Conservation (phyloP, 1,140 invertebrate species). For the Muscidifurax raptorellus region DNA sequence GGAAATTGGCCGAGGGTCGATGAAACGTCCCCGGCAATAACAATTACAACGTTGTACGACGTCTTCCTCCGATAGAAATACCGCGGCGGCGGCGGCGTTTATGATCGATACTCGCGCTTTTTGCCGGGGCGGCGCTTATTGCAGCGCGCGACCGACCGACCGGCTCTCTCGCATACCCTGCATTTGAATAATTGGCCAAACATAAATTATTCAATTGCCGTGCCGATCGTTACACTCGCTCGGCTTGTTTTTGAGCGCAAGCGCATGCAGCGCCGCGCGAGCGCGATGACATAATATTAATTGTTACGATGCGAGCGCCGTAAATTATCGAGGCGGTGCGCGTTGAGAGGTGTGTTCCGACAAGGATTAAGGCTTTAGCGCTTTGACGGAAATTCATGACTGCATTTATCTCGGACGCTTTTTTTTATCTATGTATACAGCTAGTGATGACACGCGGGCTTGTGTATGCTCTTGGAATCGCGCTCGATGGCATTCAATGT, state of each 20-base stretch:
- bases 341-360: not conserved
- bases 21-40: conserved; percentile 28
- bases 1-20: conserved; percentile 21
- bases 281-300: conserved; percentile 15
- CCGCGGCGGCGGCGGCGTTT: not conserved
- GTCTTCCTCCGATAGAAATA: not conserved
- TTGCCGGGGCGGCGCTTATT: not conserved
- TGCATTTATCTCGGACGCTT: not conserved
- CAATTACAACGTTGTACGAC: conserved; percentile 16
- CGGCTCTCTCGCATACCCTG: not conserved
- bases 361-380: not conserved
- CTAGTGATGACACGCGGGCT: too few relatives aligned
- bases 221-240: conserved; percentile 6
- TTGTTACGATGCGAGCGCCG: conserved; percentile 28
- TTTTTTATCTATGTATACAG: not conserved
- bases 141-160: too few relatives aligned
- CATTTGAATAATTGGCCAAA: conserved; percentile 51
- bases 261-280: not conserved
- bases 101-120: conserved; percentile 36
- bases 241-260: conserved; percentile 3
- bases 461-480: too few relatives aligned
- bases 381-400: not conserved
- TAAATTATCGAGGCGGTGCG: conserved; percentile 13
- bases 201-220: conserved; percentile 51
- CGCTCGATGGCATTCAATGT: too few relatives aligned